A percentile compares a stretch with the other conserved stretches of the same genome.
Evolutionary conservation across 2,113 vertebrate species (phyloP).

Genomic region (Grus americana): DNA sequence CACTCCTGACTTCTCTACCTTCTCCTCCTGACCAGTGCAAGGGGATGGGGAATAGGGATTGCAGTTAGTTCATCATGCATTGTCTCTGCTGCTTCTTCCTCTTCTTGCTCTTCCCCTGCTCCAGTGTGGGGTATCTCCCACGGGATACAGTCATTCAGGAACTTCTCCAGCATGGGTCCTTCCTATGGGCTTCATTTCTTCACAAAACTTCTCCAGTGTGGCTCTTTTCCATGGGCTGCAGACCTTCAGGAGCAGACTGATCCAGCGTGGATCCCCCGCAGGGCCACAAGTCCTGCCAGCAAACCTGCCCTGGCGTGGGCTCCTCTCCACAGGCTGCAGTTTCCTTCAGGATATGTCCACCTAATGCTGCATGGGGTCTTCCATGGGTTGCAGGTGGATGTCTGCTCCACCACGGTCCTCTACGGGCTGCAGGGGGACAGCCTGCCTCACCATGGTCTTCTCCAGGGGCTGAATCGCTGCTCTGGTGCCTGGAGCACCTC

Average conservation of each 20-base stretch:
- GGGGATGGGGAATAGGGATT: neutral
- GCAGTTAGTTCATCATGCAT: fast-evolving
- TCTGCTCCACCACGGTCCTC: neutral
- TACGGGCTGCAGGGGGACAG: fast-evolving
- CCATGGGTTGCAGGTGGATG: neutral
- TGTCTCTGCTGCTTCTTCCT: neutral
- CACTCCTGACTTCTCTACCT: neutral
- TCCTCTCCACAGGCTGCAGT: neutral
- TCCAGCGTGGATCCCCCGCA: neutral
- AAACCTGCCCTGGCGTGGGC: neutral
- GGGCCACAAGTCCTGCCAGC: neutral
- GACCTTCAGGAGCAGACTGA: neutral
- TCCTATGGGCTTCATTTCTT: neutral
- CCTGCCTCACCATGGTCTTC: neutral
- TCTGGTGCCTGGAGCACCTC: fast-evolving
- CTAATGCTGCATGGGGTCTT: neutral
- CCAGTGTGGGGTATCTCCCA: neutral
- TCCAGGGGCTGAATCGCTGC: neutral
- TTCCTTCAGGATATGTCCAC: neutral
- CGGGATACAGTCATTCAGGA: neutral
- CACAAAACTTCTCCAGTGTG: neutral
- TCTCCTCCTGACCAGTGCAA: fast-evolving
- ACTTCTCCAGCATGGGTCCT: neutral
- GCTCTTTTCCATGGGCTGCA: neutral
- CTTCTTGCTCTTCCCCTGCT: neutral